These are phyloP conservation scores for Euplagia quadripunctaria DNA, from an alignment of 2,888 invertebrate genomes.

Conservation along the genomic window DNA sequence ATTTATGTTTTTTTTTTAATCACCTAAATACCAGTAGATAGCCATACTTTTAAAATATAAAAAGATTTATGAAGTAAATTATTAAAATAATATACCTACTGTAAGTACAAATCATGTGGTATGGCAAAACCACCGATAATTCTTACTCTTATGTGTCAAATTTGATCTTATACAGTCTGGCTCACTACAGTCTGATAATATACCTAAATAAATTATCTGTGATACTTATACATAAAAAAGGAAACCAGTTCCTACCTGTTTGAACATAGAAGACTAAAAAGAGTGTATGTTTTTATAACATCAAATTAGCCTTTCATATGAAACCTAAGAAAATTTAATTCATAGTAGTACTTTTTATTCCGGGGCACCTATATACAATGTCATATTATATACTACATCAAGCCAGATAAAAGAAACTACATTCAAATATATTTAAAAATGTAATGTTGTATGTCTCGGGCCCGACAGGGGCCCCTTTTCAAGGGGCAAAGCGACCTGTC, in stretches of 20 bases:
- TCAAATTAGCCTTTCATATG: not conserved
- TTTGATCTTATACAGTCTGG: no score
- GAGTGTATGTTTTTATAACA: not conserved
- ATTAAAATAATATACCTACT: not conserved
- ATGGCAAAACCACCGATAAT: not conserved
- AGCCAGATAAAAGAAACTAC: not conserved
- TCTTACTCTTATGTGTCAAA: no score
- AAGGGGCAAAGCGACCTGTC: no score
- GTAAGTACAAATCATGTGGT: not conserved
- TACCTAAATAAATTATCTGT: not conserved
- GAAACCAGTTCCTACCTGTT: not conserved
- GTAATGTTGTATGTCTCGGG: no score
- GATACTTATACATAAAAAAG: not conserved
- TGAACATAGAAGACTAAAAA: not conserved
- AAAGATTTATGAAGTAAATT: not conserved
- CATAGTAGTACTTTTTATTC: not conserved
- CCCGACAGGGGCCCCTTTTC: no score
- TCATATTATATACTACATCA: not conserved
- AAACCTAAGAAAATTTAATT: not conserved
- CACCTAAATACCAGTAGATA: no score
- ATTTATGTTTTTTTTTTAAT: no score
- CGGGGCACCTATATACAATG: not conserved
- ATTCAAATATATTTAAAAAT: no score
- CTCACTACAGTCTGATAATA: no score
- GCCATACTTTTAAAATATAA: no score